Percentiles rank a stretch among this genome's conserved stretches.
phyloP scores from a whole-genome alignment of 2,113 vertebrate genomes.

The Calyptomena viridis region DNA sequence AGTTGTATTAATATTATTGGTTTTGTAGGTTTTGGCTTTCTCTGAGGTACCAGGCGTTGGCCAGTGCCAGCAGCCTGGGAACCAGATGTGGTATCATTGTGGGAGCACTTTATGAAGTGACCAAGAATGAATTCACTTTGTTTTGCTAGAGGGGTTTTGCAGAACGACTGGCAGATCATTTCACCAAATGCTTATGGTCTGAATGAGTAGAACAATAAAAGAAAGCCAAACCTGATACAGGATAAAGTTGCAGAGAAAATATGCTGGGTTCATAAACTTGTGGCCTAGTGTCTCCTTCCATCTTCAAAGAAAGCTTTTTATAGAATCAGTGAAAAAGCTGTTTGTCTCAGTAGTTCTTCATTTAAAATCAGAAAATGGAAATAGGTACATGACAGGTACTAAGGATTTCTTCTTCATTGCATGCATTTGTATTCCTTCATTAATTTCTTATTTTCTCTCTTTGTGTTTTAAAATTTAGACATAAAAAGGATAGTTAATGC shows the following conservation, averaged over 20 bases:
- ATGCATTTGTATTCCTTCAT: background rate
- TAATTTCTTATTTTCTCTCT: background rate
- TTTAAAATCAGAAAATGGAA: background rate
- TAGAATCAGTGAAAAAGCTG: background rate
- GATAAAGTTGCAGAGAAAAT: background rate
- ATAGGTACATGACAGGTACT: background rate
- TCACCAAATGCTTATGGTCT: fast-evolving
- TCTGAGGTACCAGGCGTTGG: background rate
- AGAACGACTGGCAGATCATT: background rate
- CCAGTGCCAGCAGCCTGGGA: background rate
- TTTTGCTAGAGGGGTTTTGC: background rate
- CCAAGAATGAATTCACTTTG: fast-evolving
- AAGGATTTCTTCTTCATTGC: background rate
- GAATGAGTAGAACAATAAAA: background rate
- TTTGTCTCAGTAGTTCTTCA: background rate
- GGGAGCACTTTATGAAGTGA: background rate
- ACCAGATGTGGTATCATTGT: fast-evolving
- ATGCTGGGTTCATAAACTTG: background rate
- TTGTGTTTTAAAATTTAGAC: background rate
- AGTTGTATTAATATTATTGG: background rate
- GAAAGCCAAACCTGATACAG: background rate
- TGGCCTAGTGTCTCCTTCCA: background rate
- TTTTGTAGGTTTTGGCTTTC: background rate
- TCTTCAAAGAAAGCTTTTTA: background rate
- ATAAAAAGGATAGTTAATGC: background rate